These are phyloP conservation scores for Mobula birostris DNA, from an alignment of 2,113 vertebrate genomes.

Conservation along the genomic window DNA sequence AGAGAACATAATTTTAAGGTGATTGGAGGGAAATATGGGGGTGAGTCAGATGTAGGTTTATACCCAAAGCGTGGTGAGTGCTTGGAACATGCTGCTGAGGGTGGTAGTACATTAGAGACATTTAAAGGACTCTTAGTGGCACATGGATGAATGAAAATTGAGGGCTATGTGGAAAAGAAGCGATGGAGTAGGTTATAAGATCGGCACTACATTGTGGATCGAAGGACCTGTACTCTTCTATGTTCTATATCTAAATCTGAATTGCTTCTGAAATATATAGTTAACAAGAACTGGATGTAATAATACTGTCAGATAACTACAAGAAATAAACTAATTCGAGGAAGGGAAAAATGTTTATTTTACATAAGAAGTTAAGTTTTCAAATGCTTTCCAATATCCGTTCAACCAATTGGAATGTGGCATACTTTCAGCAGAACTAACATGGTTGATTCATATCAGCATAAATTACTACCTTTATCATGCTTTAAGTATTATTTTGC, in stretches of 20 bases:
- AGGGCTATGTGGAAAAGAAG: too few relatives aligned
- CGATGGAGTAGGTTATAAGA: too few relatives aligned
- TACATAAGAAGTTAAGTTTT: neutral
- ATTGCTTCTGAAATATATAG: neutral
- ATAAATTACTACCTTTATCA: neutral
- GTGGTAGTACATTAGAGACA: too few relatives aligned
- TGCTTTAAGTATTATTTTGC: neutral
- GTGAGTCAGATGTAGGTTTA: too few relatives aligned
- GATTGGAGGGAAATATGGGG: too few relatives aligned
- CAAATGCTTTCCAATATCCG: neutral
- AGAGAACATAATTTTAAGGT: too few relatives aligned
- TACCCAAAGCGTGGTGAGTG: too few relatives aligned
- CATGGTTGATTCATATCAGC: neutral
- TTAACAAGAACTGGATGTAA: neutral
- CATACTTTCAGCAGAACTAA: neutral
- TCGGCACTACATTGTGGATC: too few relatives aligned
- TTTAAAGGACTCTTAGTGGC: too few relatives aligned
- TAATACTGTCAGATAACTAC: neutral
- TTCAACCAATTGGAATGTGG: neutral
- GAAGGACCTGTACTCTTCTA: too few relatives aligned
- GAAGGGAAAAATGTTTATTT: neutral
- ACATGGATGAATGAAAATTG: too few relatives aligned
- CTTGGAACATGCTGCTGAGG: too few relatives aligned
- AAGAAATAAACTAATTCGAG: neutral
- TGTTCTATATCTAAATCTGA: neutral